Evolutionary conservation across 2,113 vertebrate genomes (phyloP).

Genomic region (Phoxinus phoxinus): DNA sequence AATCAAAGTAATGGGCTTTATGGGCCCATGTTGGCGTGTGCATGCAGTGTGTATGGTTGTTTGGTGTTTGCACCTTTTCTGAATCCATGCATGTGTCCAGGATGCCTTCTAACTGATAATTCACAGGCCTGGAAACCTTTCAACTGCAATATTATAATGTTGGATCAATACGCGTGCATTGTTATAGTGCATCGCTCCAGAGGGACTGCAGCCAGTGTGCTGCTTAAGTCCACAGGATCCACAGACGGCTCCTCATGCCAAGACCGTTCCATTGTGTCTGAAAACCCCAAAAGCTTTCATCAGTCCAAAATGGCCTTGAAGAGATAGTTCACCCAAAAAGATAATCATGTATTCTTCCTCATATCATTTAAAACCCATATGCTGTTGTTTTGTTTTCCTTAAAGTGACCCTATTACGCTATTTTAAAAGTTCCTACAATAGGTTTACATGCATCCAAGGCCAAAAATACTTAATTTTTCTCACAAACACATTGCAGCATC

Average conservation of each 20-base stretch:
- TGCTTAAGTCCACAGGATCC: slow-evolving; percentile 57
- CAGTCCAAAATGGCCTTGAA: slow-evolving; percentile 64
- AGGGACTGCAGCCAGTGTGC: neutral
- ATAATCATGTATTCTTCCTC: neutral
- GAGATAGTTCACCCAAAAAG: neutral
- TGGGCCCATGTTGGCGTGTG: neutral
- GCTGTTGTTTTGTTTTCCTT: neutral
- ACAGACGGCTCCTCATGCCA: slow-evolving; percentile 72
- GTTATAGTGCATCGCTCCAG: slow-evolving; percentile 15
- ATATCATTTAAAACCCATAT: neutral
- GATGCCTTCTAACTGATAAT: neutral
- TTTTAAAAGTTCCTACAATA: too few species aligned
- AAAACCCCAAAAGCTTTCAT: slow-evolving; percentile 63
- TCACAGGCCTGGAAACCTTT: slow-evolving; percentile 29
- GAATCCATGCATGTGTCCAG: neutral
- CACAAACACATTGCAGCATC: too few species aligned
- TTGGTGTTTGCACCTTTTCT: neutral
- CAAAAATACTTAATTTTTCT: too few species aligned
- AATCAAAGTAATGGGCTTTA: neutral
- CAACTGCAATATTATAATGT: slow-evolving; percentile 19
- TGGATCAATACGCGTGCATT: slow-evolving; percentile 15
- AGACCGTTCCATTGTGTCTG: slow-evolving; percentile 71
- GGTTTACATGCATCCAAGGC: too few species aligned
- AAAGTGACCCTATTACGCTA: neutral
- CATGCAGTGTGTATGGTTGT: neutral